Evolutionary conservation across 2,113 vertebrate genomes (phyloP).

Genomic region (Myanophis thanlyinensis): DNA sequence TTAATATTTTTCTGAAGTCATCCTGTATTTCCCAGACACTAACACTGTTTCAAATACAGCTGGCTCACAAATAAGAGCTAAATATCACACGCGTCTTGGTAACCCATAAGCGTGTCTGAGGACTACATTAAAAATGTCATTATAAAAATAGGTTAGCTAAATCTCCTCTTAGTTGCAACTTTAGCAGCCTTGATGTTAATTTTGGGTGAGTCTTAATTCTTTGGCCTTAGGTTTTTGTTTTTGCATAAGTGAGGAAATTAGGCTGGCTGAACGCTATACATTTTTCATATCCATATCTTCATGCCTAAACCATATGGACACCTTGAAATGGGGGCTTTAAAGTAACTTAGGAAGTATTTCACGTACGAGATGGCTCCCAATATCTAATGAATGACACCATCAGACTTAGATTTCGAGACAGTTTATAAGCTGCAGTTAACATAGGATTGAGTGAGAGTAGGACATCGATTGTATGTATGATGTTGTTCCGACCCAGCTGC

Average conservation of each 20-base stretch:
- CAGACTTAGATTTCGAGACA: neutral
- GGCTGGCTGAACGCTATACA: constrained; percentile 5
- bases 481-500: too few species aligned
- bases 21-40: constrained; percentile 75
- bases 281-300: neutral
- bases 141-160: constrained; percentile 47
- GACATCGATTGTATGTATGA: neutral
- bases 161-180: constrained; percentile 54
- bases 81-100: constrained; percentile 45
- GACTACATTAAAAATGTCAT: constrained; percentile 56
- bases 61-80: constrained; percentile 64
- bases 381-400: neutral
- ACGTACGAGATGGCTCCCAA: neutral
- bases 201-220: constrained; percentile 48
- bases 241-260: constrained; percentile 32
- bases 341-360: neutral
- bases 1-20: constrained; percentile 79
- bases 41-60: constrained; percentile 77
- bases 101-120: constrained; percentile 56
- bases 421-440: neutral
- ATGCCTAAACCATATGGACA: neutral
- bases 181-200: constrained; percentile 38
- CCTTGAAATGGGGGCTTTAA: neutral
- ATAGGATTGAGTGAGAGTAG: neutral
- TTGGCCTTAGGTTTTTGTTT: constrained; percentile 18